Percentiles rank a stretch among this genome's conserved stretches.
These are phyloP conservation scores for Vollenhovia emeryi DNA, from an alignment of 1,140 invertebrate species.

Conservation along the genomic window DNA sequence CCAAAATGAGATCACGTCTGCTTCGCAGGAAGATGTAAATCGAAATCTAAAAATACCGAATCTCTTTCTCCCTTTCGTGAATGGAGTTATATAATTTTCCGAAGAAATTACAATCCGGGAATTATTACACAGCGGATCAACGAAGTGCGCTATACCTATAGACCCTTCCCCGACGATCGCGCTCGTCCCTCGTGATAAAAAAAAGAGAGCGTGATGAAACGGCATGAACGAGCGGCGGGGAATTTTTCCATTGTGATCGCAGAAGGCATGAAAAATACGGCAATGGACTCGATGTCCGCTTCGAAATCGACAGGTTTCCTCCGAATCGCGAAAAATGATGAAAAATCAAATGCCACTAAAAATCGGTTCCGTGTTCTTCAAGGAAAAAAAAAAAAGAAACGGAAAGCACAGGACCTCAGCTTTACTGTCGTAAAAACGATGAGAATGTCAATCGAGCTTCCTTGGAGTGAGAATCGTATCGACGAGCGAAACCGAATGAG, in stretches of 20 bases:
- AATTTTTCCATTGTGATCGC: slow-evolving; percentile 62
- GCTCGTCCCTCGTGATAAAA: slow-evolving; percentile 36
- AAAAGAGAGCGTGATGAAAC: slow-evolving; percentile 39
- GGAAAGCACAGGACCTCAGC: too few relatives aligned
- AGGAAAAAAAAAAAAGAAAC: neutral
- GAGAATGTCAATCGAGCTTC: neutral
- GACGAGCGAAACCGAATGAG: neutral
- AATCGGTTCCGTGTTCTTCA: neutral
- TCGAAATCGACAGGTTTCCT: slow-evolving; percentile 25
- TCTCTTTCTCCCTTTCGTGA: neutral
- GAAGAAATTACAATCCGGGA: slow-evolving; percentile 26
- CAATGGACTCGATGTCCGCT: neutral
- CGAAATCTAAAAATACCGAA: slow-evolving; percentile 18
- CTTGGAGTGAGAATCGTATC: slow-evolving; percentile 10
- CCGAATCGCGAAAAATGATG: neutral
- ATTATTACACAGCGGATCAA: neutral
- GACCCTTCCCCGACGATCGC: slow-evolving; percentile 22
- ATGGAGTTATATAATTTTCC: slow-evolving; percentile 29
- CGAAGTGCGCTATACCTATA: neutral
- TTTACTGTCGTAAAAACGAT: neutral
- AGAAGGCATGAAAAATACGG: slow-evolving; percentile 41
- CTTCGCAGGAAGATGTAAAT: slow-evolving; percentile 16
- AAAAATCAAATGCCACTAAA: slow-evolving; percentile 15
- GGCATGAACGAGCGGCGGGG: slow-evolving; percentile 18
- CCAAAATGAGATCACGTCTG: neutral